Conservation (phyloP, 2,797 vertebrate genomes). For the Lagorchestes hirsutus region DNA sequence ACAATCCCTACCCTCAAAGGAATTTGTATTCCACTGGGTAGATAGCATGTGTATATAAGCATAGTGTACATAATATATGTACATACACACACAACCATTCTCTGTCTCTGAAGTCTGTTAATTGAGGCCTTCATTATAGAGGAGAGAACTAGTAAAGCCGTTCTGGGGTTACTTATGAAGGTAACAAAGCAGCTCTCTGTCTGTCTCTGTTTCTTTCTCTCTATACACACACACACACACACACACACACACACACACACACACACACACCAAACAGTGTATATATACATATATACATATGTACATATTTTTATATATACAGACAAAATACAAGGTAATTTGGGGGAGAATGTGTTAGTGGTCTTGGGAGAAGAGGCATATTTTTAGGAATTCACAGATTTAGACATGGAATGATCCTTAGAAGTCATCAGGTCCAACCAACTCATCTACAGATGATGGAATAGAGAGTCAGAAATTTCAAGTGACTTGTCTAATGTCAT, state of each 20-base stretch:
- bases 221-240: no score
- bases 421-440: not conserved
- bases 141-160: constrained; percentile 25
- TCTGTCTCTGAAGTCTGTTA: constrained; percentile 23
- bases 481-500: not conserved
- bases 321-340: not conserved
- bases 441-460: not conserved
- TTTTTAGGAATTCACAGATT: not conserved
- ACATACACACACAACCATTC: no score
- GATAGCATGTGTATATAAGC: not conserved
- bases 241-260: no score
- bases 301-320: not conserved
- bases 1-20: not conserved
- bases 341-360: not conserved
- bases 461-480: not conserved
- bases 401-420: not conserved
- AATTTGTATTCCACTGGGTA: not conserved
- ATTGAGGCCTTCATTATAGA: constrained; percentile 37
- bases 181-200: constrained; percentile 40
- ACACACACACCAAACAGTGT: no score
- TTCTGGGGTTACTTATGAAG: constrained; percentile 12
- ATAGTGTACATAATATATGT: not conserved
- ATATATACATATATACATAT: not conserved
- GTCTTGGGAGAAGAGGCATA: not conserved
- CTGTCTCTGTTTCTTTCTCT: no score